Evolutionary conservation across 1,140 invertebrate species (phyloP), one percentile per base, ranked within the genome.

Genomic region (Probaryconus sp.): DNA sequence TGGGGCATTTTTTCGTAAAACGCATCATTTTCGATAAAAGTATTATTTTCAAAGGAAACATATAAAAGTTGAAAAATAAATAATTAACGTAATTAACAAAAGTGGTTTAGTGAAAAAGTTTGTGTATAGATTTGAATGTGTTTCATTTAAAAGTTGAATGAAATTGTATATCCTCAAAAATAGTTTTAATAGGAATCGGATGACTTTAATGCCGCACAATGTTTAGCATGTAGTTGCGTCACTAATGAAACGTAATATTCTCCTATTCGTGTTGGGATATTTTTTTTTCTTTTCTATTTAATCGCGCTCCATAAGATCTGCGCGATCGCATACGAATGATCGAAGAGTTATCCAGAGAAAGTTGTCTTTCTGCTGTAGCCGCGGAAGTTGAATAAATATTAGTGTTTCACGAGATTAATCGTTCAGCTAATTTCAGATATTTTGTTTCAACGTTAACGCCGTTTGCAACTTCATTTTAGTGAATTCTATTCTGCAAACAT

Each of bases 331-430:
- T 43, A 50, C 56, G 37, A 72, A 65, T 30, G 53, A 73, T 61
- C 55, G 61, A 73, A 53, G 53, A 61, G 33, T 53, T 60, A 67
- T 50, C 16, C 31, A 14, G 69, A 61, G 61, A 73, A 73, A 73
- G 70, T 73, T 55, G 55, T 67, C 56, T 73, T 48, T 73, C 61
- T 45, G 45, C 60, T 26, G 45, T 33, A 45, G 26, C 21, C 30
- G 35, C 60, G 30, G 37, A 40, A 58, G 60, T 61, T 47, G 33
- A n/a, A 40, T 47, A 60, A 45, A 45, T 43, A 58, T 56, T 35
- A 30, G 16, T 20, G 24, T 30, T 58, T 58, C 38, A 43, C 18
- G 10, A 26, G 7, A 31, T 63, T 11, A 40, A 28, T 53, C 48
- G 17, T 24, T 14, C 10, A 9, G 17, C 14, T 48, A 28, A 67